Base-by-base conservation (phyloP, 2,888 invertebrate species). In the Euplagia quadripunctaria region DNA sequence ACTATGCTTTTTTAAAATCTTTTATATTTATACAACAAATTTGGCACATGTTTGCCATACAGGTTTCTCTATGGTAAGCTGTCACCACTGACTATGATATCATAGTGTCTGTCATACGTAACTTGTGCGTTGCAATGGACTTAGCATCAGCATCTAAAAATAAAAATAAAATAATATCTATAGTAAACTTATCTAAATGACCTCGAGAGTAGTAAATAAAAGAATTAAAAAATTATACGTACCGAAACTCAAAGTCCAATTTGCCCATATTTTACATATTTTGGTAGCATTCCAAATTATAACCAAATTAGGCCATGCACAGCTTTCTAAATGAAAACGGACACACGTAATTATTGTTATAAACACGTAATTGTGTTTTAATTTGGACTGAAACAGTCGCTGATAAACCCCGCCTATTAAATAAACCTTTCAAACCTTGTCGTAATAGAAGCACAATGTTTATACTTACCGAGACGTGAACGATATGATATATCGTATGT, bases 351-450 rank as follows among this genome's bases (percentile, higher is more conserved):
- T 84, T 74, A 83, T 79, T 80, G 85, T 82, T 79, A 73, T 78
- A 77, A 76, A 84, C 71, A 75, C 74, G 72, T 79, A 82, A 85
- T 83, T 80, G 80, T 85, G 76, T 82, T 85, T 78, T 80, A 85
- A 85, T 84, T 82, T 74, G 73, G 72, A 75, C 75, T 79, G 75
- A 77, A 71, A 81, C 78, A 78, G 78, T 78, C 66, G 68, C 70
- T 76, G 81, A 85, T 85, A 81, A 83, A 79, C 77, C 78, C 77
- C 66, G 70, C 76, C 76, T 81, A 84, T 85, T 85, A 79, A 85
- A 85, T 83, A 82, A 83, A 85, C 85, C 85, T 85, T 85, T 79
- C 79, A 82, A 75, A 82, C 79, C 79, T 81, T 80, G 76, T 80
- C 75, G 78, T 75, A 68, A 75, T 74, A 77, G 78, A 74, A 79